Conservation (phyloP, 1,140 invertebrate species). For the Daktulosphaira vitifoliae region DNA sequence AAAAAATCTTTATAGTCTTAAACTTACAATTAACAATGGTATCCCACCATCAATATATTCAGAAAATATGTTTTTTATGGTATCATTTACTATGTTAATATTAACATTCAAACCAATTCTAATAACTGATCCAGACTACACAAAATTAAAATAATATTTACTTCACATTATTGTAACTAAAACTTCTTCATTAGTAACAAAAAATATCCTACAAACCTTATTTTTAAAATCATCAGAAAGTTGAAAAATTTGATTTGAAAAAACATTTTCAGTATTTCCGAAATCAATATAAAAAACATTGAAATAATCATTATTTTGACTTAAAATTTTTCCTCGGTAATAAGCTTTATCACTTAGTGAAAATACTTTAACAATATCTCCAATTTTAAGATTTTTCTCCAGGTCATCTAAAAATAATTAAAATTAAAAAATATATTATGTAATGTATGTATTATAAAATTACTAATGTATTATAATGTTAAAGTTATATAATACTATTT, state of each 20-base stretch:
- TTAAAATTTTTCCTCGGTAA: neutral
- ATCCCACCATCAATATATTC: neutral
- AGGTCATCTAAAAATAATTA: neutral
- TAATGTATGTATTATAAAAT: neutral
- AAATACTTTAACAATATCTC: conserved; percentile 14
- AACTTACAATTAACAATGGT: conserved; percentile 4
- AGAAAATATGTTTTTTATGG: neutral
- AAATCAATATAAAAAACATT: conserved; percentile 23
- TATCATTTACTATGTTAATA: neutral
- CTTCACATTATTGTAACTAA: no score
- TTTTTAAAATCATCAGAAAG: conserved; percentile 6
- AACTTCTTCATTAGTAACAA: no score
- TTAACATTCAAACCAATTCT: neutral
- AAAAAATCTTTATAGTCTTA: no score
- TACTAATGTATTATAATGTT: no score
- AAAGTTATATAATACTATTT: no score
- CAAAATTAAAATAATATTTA: neutral
- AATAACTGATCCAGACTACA: neutral
- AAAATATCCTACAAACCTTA: neutral
- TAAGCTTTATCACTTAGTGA: neutral
- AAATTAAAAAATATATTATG: neutral
- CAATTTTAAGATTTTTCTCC: neutral
- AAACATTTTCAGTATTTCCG: conserved; percentile 7
- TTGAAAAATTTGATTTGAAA: neutral
- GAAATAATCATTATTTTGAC: neutral